A percentile compares a stretch with the other conserved stretches of the same genome.
Evolutionary conservation across 2,797 vertebrate species (phyloP).

Genomic region (Hypotaenidia philippensis): DNA sequence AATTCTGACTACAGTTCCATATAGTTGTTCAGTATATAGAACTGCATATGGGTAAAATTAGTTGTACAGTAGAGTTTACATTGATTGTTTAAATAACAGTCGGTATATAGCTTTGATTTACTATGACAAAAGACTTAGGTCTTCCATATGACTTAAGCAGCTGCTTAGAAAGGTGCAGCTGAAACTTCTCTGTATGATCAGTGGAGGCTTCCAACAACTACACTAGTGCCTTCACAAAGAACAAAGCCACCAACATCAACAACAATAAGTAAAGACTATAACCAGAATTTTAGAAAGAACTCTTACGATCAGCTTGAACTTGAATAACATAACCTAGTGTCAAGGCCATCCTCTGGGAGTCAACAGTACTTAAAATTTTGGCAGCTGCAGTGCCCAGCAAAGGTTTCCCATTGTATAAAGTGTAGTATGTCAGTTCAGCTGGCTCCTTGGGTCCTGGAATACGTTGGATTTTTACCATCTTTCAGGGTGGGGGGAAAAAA

Average conservation of each 20-base stretch:
- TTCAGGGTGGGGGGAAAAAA: background rate
- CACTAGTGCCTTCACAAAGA: background rate
- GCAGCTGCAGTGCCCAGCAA: slow-evolving; percentile 91
- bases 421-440: slow-evolving; percentile 95
- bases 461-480: slow-evolving; percentile 97
- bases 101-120: background rate
- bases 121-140: background rate
- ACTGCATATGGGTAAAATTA: background rate
- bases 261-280: background rate
- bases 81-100: background rate
- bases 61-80: background rate
- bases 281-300: background rate
- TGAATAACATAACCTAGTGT: slow-evolving; percentile 96
- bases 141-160: background rate
- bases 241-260: too few species aligned
- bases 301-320: slow-evolving; percentile 96
- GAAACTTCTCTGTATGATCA: background rate
- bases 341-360: slow-evolving; percentile 96
- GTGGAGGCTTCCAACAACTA: background rate
- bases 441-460: slow-evolving; percentile 91
- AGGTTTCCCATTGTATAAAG: slow-evolving; percentile 88
- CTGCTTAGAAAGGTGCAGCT: background rate
- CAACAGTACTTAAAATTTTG: slow-evolving; percentile 95
- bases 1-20: background rate
- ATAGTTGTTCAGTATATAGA: background rate